phyloP scores from a whole-genome alignment of 2,113 vertebrate species.

The Heptranchias perlo region DNA sequence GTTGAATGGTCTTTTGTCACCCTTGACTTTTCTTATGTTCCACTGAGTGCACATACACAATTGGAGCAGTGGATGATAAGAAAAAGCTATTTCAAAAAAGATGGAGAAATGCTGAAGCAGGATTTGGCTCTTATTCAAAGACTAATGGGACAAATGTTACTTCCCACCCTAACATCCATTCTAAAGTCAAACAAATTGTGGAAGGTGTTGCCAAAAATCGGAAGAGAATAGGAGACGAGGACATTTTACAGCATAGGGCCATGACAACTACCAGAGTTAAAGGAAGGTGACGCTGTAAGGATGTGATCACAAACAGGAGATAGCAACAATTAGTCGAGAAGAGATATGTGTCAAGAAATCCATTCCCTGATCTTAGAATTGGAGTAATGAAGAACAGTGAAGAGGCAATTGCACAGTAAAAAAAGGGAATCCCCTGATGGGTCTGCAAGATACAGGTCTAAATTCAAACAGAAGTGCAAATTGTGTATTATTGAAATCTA shows the following conservation, averaged over 20 bases:
- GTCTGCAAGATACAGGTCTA: background rate
- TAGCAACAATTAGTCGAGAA: background rate
- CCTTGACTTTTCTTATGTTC: background rate
- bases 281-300: background rate
- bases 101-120: background rate
- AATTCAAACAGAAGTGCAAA: background rate
- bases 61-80: slow-evolving; percentile 15
- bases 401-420: background rate
- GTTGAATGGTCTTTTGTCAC: background rate
- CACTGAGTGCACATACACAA: background rate
- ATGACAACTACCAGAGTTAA: background rate
- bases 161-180: background rate
- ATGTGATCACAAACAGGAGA: background rate
- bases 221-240: background rate
- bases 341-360: background rate
- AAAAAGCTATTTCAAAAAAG: slow-evolving; percentile 3
- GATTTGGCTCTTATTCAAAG: slow-evolving; percentile 21
- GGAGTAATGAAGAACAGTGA: background rate
- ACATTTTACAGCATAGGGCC: background rate
- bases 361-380: background rate
- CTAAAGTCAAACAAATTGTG: background rate
- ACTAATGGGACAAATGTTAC: slow-evolving; percentile 4
- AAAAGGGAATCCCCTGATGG: background rate
- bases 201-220: slow-evolving; percentile 1
- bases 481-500: background rate